Percentiles rank a stretch among this genome's conserved stretches.
These are phyloP conservation scores for Antennarius maculatus DNA, from an alignment of 2,797 vertebrate species.

Conservation along the genomic window DNA sequence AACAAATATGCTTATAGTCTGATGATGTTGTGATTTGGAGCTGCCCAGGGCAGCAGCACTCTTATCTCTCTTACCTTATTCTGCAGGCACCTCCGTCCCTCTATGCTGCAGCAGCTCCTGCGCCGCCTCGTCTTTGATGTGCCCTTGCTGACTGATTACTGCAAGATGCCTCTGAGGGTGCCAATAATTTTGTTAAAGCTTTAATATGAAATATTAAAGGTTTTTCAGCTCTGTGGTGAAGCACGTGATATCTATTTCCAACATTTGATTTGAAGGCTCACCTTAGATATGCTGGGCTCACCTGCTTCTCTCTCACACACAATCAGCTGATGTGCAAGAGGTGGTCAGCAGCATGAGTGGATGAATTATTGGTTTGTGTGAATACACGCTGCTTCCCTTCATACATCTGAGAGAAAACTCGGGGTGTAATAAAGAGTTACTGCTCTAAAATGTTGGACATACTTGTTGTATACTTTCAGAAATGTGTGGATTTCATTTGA, in stretches of 20 bases:
- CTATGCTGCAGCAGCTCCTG: slow-evolving; percentile 97
- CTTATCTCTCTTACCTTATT: slow-evolving; percentile 54
- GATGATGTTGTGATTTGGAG: slow-evolving; percentile 25
- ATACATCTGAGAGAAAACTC: slow-evolving; percentile 55
- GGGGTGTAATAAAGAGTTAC: slow-evolving; percentile 40
- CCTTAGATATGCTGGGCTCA: slow-evolving; percentile 12
- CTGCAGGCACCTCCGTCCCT: slow-evolving; percentile 92
- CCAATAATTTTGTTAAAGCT: slow-evolving; percentile 18
- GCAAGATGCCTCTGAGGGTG: slow-evolving; percentile 99
- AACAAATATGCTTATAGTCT: slow-evolving; percentile 29
- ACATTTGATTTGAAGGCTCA: slow-evolving; percentile 6
- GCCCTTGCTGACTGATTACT: slow-evolving; percentile 95
- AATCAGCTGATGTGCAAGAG: slow-evolving; percentile 35
- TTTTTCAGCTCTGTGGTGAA: neutral
- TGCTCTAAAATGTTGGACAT: slow-evolving; percentile 30
- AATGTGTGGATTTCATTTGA: slow-evolving; percentile 21
- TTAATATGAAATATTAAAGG: no score
- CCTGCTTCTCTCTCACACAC: slow-evolving; percentile 9
- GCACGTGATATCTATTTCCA: slow-evolving; percentile 17
- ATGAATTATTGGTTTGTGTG: slow-evolving; percentile 47
- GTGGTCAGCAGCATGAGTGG: slow-evolving; percentile 25
- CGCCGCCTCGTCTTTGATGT: slow-evolving; percentile 97
- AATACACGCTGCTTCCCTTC: slow-evolving; percentile 42
- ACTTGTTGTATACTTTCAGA: slow-evolving; percentile 23
- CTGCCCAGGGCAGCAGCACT: slow-evolving; percentile 17